Evolutionary conservation across 2,888 invertebrate species (phyloP).

Genomic region (Axea sp.): DNA sequence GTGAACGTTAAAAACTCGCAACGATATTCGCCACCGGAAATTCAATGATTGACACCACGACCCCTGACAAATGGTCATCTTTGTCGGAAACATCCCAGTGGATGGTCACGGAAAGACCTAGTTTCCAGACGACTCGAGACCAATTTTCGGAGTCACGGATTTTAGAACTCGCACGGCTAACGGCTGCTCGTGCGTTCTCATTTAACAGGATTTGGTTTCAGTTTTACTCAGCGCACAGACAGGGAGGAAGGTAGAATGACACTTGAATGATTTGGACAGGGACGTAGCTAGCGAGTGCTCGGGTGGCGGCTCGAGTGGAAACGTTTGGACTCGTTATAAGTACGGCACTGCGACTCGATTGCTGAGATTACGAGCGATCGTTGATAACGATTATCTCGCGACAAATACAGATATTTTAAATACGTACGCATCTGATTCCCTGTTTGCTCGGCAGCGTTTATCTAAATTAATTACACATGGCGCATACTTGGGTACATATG

Average conservation of each 20-base stretch:
- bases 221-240: slow-evolving; percentile 3
- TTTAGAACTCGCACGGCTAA: not conserved
- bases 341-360: too few relatives aligned
- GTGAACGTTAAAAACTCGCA: slow-evolving; percentile 18
- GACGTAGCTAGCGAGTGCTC: slow-evolving; percentile 8
- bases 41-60: slow-evolving; percentile 2
- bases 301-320: not conserved
- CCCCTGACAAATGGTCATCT: not conserved
- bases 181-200: not conserved
- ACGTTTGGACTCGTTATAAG: too few relatives aligned
- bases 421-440: slow-evolving; percentile 24
- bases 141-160: slow-evolving; percentile 1
- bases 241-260: slow-evolving; percentile 8
- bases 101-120: not conserved
- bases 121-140: not conserved
- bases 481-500: slow-evolving; percentile 4
- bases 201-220: slow-evolving; percentile 9
- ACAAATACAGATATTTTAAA: slow-evolving; percentile 19
- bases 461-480: slow-evolving; percentile 25
- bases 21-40: slow-evolving; percentile 15
- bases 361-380: too few relatives aligned
- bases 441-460: slow-evolving; percentile 33
- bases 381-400: slow-evolving; percentile 16
- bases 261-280: slow-evolving; percentile 34
- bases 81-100: too few relatives aligned